phyloP scores from a whole-genome alignment of 2,797 vertebrate genomes.

The Lagocephalus sceleratus region DNA sequence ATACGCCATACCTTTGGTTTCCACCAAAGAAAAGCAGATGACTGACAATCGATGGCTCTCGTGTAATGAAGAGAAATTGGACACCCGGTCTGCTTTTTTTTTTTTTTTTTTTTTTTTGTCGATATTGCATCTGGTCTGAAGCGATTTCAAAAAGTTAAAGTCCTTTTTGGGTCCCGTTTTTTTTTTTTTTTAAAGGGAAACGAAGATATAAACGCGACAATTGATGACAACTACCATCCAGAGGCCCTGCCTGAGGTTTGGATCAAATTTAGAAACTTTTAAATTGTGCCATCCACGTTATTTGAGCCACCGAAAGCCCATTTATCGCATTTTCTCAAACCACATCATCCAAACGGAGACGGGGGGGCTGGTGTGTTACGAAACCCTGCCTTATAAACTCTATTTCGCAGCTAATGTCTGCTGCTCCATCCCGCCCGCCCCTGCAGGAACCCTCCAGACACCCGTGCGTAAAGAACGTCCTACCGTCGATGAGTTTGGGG shows the following conservation, averaged over 20 bases:
- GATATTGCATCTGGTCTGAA: not conserved
- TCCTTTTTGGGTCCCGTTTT: not conserved
- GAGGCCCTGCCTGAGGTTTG: slow-evolving; percentile 16
- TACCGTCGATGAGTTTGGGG: slow-evolving; percentile 93
- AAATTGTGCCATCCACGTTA: too few species aligned
- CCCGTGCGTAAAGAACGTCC: slow-evolving; percentile 1
- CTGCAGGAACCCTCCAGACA: slow-evolving; percentile 2
- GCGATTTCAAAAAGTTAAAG: not conserved
- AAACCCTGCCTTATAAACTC: too few species aligned
- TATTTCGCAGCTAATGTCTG: not conserved
- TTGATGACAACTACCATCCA: not conserved
- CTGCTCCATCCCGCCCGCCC: not conserved
- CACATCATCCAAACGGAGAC: too few species aligned
- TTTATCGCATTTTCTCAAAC: too few species aligned
- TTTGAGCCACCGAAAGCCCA: too few species aligned
- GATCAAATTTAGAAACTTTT: too few species aligned
- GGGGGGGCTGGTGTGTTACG: too few species aligned
- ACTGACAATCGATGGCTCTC: not conserved
- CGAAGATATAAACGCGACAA: too few species aligned
- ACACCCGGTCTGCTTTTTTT: not conserved
- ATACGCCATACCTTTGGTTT: not conserved
- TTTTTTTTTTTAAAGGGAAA: too few species aligned
- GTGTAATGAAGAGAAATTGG: not conserved
- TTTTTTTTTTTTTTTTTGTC: too few species aligned
- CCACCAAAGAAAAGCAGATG: not conserved